Conservation (phyloP, 2,113 vertebrate genomes). For the Marmota monax region DNA sequence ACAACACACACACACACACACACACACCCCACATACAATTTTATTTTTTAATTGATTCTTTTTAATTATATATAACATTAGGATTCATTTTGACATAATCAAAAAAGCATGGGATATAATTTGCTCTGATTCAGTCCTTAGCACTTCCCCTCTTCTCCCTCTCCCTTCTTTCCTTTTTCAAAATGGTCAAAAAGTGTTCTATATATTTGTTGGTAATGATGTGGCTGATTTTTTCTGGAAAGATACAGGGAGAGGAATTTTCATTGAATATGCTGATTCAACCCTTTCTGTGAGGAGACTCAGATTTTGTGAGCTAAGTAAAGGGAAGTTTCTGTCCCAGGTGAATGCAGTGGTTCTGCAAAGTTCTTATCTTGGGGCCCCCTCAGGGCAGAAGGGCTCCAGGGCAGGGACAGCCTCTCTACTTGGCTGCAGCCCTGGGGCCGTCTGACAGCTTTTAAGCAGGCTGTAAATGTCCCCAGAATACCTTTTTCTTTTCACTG, state of each 20-base stretch:
- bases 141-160: too few relatives aligned
- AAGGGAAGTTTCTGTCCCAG: conserved; percentile 38
- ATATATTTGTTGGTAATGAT: conserved; percentile 36
- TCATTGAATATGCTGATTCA: conserved; percentile 57
- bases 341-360: conserved; percentile 36
- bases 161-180: too few relatives aligned
- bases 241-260: conserved; percentile 60
- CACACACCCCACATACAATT: too few relatives aligned
- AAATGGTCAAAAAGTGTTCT: not conserved
- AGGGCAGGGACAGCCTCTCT: not conserved
- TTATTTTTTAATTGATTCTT: too few relatives aligned
- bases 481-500: not conserved
- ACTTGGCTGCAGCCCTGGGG: not conserved
- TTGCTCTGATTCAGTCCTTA: too few relatives aligned
- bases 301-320: conserved; percentile 70
- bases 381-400: conserved; percentile 2
- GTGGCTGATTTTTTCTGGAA: conserved; percentile 56
- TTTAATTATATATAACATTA: too few relatives aligned
- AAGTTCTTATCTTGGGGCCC: conserved; percentile 15
- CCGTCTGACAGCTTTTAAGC: not conserved
- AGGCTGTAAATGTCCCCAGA: not conserved
- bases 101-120: too few relatives aligned
- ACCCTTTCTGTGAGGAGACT: conserved; percentile 62
- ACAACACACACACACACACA: not conserved
- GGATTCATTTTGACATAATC: too few relatives aligned